Percentiles rank a stretch among this genome's conserved stretches.
These are phyloP conservation scores for Narcine bancroftii DNA, from an alignment of 2,113 vertebrate genomes.

Conservation along the genomic window DNA sequence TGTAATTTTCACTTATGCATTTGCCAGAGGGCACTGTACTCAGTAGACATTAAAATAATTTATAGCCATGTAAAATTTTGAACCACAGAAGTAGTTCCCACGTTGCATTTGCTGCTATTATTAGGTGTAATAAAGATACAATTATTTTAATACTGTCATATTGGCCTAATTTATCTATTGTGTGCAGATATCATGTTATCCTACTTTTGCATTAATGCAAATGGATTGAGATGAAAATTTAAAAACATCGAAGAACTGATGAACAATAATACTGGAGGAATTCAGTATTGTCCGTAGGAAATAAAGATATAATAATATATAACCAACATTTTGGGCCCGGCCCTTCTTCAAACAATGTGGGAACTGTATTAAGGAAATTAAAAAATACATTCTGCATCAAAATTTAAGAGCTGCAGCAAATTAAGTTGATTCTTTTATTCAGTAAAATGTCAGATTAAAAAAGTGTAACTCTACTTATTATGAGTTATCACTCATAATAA, in stretches of 20 bases:
- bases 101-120: conserved; percentile 18
- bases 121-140: not conserved
- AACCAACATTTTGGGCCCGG: too few relatives aligned
- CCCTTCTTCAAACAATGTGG: too few relatives aligned
- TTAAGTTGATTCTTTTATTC: not conserved
- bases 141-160: not conserved
- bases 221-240: not conserved
- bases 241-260: not conserved
- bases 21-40: not conserved
- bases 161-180: conserved; percentile 17
- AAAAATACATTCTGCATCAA: not conserved
- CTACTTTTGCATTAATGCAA: not conserved
- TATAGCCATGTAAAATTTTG: conserved; percentile 13
- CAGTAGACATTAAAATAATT: conserved; percentile 23
- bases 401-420: not conserved
- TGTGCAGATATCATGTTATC: not conserved
- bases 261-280: too few relatives aligned
- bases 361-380: not conserved
- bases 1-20: conserved; percentile 18
- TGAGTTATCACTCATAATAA: not conserved
- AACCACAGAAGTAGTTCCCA: not conserved
- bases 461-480: not conserved
- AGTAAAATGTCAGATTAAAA: not conserved
- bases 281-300: too few relatives aligned
- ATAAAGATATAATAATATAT: too few relatives aligned